Evolutionary conservation across 2,888 invertebrate genomes (phyloP).

Genomic region (Sinhomidia bicolor): DNA sequence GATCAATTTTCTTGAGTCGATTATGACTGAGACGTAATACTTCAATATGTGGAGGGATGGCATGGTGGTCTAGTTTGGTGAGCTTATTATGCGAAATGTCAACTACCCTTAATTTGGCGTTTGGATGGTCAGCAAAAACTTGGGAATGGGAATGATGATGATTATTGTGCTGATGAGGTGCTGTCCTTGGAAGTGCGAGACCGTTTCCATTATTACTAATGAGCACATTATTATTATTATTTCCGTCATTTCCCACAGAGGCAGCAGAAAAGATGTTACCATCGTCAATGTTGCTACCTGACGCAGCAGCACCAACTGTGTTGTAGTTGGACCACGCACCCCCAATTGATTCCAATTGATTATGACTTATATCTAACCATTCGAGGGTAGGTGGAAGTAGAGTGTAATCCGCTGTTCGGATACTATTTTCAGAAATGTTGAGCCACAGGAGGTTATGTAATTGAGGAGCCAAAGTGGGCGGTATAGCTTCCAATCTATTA

Average conservation of each 20-base stretch:
- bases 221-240: conserved; percentile 16
- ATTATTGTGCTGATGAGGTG: conserved; percentile 36
- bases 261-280: conserved; percentile 73
- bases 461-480: conserved; percentile 76
- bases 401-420: conserved; percentile 91
- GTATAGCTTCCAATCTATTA: conserved; percentile 88
- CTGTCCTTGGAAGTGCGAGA: conserved; percentile 11
- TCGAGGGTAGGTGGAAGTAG: conserved; percentile 89
- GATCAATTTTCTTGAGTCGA: conserved; percentile 87
- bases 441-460: conserved; percentile 88
- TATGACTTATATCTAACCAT: conserved; percentile 91
- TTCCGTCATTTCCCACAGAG: conserved; percentile 16
- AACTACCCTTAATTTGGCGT: conserved; percentile 80
- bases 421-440: conserved; percentile 89
- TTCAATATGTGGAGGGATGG: conserved; percentile 81
- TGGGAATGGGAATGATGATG: conserved; percentile 48
- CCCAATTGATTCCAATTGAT: conserved; percentile 84
- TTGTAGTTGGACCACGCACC: conserved; percentile 69
- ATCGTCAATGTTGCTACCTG: conserved; percentile 80
- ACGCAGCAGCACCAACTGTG: neutral
- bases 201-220: conserved; percentile 38
- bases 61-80: conserved; percentile 81
- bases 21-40: conserved; percentile 86
- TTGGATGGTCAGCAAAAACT: conserved; percentile 53
- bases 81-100: conserved; percentile 81